These are phyloP conservation scores for Helarctos malayanus DNA, from an alignment of 2,797 vertebrate genomes.

Conservation along the genomic window DNA sequence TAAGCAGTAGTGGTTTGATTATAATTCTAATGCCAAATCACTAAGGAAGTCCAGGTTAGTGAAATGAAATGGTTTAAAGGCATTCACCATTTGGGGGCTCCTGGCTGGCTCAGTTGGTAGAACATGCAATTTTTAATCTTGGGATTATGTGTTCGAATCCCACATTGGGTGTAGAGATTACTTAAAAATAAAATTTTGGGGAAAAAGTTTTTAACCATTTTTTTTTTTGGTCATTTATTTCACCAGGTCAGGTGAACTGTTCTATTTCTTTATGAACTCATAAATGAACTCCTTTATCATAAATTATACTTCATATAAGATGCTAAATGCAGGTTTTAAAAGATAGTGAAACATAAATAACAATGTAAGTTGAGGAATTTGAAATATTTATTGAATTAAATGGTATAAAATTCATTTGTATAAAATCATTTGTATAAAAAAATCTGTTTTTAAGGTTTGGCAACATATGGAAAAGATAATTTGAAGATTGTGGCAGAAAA, in stretches of 20 bases:
- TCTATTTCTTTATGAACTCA: neutral
- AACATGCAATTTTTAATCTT: neutral
- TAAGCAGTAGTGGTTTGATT: neutral
- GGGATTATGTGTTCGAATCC: neutral
- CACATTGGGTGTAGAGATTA: neutral
- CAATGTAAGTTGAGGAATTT: neutral
- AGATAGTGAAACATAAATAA: slow-evolving; percentile 31
- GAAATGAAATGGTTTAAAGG: slow-evolving; percentile 15
- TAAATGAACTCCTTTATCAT: neutral
- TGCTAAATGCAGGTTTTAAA: slow-evolving; percentile 51
- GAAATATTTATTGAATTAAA: slow-evolving; percentile 44
- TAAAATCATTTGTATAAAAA: slow-evolving; percentile 34
- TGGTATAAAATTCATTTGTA: slow-evolving; percentile 4
- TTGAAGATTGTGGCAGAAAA: slow-evolving; percentile 30
- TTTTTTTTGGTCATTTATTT: slow-evolving; percentile 8
- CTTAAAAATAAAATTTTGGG: neutral
- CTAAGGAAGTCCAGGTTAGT: slow-evolving; percentile 10
- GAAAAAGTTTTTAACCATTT: neutral
- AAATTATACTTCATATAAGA: slow-evolving; percentile 25
- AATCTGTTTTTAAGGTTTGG: slow-evolving; percentile 13
- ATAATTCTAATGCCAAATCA: slow-evolving; percentile 20
- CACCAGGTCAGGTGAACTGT: neutral
- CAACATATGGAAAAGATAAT: neutral
- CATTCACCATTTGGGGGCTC: neutral
- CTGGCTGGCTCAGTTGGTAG: neutral